phyloP scores from a whole-genome alignment of 2,888 invertebrate species.

The Phaedon cochleariae region DNA sequence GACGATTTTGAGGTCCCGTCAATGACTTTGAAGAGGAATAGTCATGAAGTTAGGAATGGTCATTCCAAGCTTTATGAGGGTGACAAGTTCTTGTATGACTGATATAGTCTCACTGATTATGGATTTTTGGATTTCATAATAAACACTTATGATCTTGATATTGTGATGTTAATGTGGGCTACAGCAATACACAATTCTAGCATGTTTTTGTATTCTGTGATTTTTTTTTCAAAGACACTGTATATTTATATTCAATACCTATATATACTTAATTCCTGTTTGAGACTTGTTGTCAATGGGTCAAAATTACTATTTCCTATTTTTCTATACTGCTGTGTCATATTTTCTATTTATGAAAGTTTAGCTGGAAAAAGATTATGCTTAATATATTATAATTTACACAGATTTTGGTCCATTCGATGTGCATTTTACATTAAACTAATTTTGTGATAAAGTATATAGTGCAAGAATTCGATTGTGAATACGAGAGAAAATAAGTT shows the following conservation, averaged over 20 bases:
- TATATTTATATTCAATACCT: too few relatives aligned
- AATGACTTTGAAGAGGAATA: constrained; percentile 67
- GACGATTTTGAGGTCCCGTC: constrained; percentile 74
- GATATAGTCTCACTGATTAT: constrained; percentile 18
- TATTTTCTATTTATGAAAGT: too few relatives aligned
- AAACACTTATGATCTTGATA: not conserved
- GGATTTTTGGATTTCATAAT: too few relatives aligned
- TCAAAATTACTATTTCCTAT: too few relatives aligned
- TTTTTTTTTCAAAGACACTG: too few relatives aligned
- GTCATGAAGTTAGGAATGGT: constrained; percentile 72
- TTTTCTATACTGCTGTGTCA: too few relatives aligned
- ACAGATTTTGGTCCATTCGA: not conserved
- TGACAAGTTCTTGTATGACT: constrained; percentile 51
- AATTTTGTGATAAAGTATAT: not conserved
- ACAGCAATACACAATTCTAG: not conserved
- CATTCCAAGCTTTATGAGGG: constrained; percentile 53
- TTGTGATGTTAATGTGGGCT: not conserved
- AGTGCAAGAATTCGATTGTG: not conserved
- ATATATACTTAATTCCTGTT: too few relatives aligned
- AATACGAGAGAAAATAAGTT: not conserved
- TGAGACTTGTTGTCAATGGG: too few relatives aligned
- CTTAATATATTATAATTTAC: not conserved
- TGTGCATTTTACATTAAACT: not conserved
- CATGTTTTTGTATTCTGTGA: not conserved
- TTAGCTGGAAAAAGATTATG: too few relatives aligned